Evolutionary conservation across 2,113 vertebrate genomes (phyloP), one percentile per base, ranked within the genome.

Genomic region (Hippopotamus amphibius): DNA sequence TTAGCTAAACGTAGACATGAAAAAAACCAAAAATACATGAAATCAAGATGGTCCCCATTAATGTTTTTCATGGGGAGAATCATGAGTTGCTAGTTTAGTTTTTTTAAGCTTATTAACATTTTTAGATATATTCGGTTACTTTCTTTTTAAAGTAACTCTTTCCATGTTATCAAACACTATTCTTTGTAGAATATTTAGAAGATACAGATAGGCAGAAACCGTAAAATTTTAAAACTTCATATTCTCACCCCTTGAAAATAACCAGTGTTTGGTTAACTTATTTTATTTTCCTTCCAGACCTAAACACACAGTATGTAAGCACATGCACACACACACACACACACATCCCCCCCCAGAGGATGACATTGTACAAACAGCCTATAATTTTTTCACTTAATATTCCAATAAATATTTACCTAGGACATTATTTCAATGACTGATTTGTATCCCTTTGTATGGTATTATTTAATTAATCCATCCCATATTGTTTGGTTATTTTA

Each of bases 111-210:
- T 88, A 57, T 79, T 79, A 83, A 92, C 24, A 74, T 88, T 80
- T 88, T 41, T 21, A 50, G 41, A 83, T 50, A 68, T 21, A 59
- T 68, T 76, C 48, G 46, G 13, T 72, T 57, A 66, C 59, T 57
- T 87, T 86, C 53, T 86, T 82, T 81, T 81, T 57, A 53, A 66
- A 82, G 16, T 74, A 92, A 37, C 16, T 57, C 43, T 30, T 83
- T 74, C 41, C 88, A 30, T 72, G n/a, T 80, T 79, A 71, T 86
- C 28, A 86, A 95, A 53, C 28, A n/a, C 63, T 93, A 53, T 61
- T 84, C 28, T 55, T 28, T 84, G 24, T 77, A 77, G 59, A 84
- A 69, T 59, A 84, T 43, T 50, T 69, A 77, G 33, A 83, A 61
- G 88, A 69, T 71, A n/a, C 26, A 69, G 12, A 63, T 84, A 89